Base-by-base conservation (phyloP, 2,888 invertebrate species). In the Calliphora vomitoria region DNA sequence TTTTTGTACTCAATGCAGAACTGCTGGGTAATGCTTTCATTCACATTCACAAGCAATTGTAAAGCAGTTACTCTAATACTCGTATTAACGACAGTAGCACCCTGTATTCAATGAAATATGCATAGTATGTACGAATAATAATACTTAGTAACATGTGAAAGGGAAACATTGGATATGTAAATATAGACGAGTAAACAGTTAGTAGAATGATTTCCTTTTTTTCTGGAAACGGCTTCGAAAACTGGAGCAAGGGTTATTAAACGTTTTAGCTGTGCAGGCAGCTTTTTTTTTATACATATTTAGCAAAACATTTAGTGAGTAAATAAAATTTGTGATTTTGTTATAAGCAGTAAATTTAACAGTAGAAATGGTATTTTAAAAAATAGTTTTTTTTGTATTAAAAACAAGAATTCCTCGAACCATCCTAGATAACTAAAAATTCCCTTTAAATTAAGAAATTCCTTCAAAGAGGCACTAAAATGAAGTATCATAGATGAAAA, bases 231-330 rank as follows among this genome's bases (percentile, higher is more conserved):
- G 4, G 41, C 78, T 79, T 50, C 38, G n/a, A 72, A 50, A 87
- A 66, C 71, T 76, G 68, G 71, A 38, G 44, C 83, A 84, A 87
- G 76, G 80, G 80, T 80, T 76, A 87, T 72, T 83, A 81, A 81
- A 83, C 86, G 86, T 31, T 87, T 80, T 47, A 75, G 69, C 53
- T 79, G 38, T 69, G 15, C 8, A 18, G 47, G 35, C 62, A 62
- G 44, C 44, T 13, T 13, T 18, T 38, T n/a, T 66, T 20, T 3
- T 6, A 11, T 5, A 8, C n/a, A n/a, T 38, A 11, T 38, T 64
- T 64, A 58, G 53, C 4, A 60, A 35, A 55, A 18, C 3, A 55
- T 50, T 15, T n/a, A 55, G 20, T 60, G 15, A 31, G 11, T 5
- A 60, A 31, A 60, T 13, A 31, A 25, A 60, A 31, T 10, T 55